Percentiles rank a stretch among this genome's conserved stretches.
Conservation (phyloP, 1,140 invertebrate species). For the Harlomillsia oculata region DNA sequence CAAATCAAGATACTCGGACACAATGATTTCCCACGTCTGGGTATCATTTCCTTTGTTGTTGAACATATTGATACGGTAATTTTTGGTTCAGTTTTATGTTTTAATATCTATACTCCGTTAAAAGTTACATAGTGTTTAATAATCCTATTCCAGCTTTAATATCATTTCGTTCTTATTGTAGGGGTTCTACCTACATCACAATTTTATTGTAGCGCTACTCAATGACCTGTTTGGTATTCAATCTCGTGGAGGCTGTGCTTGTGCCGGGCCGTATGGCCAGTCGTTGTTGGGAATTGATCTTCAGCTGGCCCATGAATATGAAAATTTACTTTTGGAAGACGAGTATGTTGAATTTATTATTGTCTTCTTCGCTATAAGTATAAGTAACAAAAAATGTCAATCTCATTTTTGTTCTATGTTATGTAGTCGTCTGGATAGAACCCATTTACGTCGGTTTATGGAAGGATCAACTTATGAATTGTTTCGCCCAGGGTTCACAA, state of each 20-base stretch:
- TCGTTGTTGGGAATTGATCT: slow-evolving; percentile 73
- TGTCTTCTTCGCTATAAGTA: slow-evolving; percentile 4
- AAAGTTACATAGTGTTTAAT: not conserved
- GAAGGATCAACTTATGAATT: slow-evolving; percentile 61
- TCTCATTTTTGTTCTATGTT: slow-evolving; percentile 21
- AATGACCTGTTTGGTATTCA: slow-evolving; percentile 90
- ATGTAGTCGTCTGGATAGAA: slow-evolving; percentile 49
- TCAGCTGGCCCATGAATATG: slow-evolving; percentile 61
- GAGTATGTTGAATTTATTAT: slow-evolving; percentile 42
- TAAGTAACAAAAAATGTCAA: not conserved
- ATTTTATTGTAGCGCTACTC: slow-evolving; percentile 74
- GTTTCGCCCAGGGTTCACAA: slow-evolving; percentile 72
- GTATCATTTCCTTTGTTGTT: slow-evolving; percentile 79
- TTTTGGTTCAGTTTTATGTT: not conserved
- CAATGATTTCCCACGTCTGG: slow-evolving; percentile 55
- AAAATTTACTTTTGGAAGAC: slow-evolving; percentile 63
- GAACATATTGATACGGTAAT: slow-evolving; percentile 49
- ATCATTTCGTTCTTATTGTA: not conserved
- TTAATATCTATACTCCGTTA: not conserved
- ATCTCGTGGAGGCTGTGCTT: slow-evolving; percentile 71
- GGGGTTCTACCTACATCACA: slow-evolving; percentile 77
- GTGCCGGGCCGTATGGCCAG: slow-evolving; percentile 73
- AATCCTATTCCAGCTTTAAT: not conserved
- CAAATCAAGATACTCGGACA: slow-evolving; percentile 65
- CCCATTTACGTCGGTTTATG: slow-evolving; percentile 48